Conservation (phyloP, 2,797 vertebrate species). For the Nyctibius grandis region DNA sequence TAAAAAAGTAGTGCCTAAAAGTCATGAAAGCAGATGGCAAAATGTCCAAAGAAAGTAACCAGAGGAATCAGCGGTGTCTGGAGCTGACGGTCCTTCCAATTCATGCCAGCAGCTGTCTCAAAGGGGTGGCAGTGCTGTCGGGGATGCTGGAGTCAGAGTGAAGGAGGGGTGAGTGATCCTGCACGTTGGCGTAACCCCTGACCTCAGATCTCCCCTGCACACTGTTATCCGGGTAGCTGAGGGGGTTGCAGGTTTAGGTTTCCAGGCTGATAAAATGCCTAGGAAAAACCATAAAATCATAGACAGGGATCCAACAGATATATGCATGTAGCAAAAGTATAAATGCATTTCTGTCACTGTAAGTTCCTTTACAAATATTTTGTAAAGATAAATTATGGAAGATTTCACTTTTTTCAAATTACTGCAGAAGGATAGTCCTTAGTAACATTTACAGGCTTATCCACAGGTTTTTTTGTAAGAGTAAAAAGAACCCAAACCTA, state of each 20-base stretch:
- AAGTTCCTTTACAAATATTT: background rate
- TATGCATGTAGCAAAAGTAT: background rate
- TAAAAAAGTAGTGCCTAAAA: background rate
- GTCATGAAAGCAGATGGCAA: background rate
- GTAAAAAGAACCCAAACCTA: background rate
- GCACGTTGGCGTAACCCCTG: background rate
- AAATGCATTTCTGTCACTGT: background rate
- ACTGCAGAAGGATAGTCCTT: background rate
- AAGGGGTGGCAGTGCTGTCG: background rate
- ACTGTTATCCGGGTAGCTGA: background rate
- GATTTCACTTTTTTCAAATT: background rate
- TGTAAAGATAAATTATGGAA: background rate
- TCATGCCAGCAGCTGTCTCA: background rate
- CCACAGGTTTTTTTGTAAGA: background rate
- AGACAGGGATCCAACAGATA: background rate
- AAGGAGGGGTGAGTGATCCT: background rate
- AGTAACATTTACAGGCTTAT: background rate
- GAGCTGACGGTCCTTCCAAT: background rate
- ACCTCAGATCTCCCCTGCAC: fast-evolving
- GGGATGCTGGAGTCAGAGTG: background rate
- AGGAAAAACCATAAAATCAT: background rate
- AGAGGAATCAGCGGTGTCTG: fast-evolving
- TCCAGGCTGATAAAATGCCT: background rate
- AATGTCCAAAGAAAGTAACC: background rate
- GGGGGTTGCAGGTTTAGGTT: background rate